These are phyloP conservation scores for Calosoma granatense DNA, from an alignment of 1,140 invertebrate genomes.

Conservation along the genomic window DNA sequence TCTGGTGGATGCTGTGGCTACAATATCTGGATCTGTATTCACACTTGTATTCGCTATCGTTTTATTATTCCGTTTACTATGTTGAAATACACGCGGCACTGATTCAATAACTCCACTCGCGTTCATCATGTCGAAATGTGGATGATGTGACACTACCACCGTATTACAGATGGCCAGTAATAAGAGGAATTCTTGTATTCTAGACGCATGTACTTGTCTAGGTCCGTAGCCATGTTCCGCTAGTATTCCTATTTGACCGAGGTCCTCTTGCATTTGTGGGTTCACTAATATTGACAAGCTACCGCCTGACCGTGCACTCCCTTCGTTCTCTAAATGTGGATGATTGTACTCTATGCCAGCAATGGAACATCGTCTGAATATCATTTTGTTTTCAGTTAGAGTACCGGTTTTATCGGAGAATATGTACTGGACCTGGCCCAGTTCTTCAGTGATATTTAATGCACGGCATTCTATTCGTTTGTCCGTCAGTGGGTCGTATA, in stretches of 20 bases:
- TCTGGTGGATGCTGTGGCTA: background rate
- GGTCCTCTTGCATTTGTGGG: constrained; percentile 55
- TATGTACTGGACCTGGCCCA: constrained; percentile 92
- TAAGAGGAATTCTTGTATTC: constrained; percentile 84
- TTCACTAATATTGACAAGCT: constrained; percentile 39
- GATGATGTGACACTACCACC: constrained; percentile 82
- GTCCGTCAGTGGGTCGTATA: constrained; percentile 75
- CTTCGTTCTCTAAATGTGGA: constrained; percentile 45
- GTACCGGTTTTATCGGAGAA: constrained; percentile 98
- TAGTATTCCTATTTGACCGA: constrained; percentile 36
- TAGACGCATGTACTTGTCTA: constrained; percentile 25
- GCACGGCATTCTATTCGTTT: constrained; percentile 89
- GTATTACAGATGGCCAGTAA: constrained; percentile 93
- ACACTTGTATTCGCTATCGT: background rate
- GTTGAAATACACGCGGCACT: constrained; percentile 20
- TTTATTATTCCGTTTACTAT: background rate
- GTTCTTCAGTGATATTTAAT: constrained; percentile 93
- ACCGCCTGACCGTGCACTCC: constrained; percentile 15
- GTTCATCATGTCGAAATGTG: constrained; percentile 83
- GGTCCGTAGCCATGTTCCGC: constrained; percentile 20
- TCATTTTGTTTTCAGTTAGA: constrained; percentile 95
- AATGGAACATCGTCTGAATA: constrained; percentile 83
- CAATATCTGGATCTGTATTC: background rate
- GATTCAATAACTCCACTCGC: constrained; percentile 59
- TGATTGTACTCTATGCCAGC: constrained; percentile 84